A percentile compares a stretch with the other conserved stretches of the same genome.
Conservation (phyloP, 1,140 invertebrate species). For the Aphis craccivora region DNA sequence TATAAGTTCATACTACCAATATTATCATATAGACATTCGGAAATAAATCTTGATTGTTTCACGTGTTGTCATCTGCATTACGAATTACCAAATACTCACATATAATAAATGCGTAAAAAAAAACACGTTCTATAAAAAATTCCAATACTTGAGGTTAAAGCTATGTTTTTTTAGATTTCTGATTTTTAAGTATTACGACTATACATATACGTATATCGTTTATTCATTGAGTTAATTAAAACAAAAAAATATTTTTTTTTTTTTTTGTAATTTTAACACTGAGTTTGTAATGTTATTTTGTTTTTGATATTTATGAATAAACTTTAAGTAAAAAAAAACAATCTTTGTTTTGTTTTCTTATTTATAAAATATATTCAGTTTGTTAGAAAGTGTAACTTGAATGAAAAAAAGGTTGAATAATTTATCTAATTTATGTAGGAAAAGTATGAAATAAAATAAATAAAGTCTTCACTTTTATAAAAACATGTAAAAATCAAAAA, state of each 20-base stretch:
- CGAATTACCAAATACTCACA: no score
- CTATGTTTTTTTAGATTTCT: not conserved
- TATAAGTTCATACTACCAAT: no score
- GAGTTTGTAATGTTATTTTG: not conserved
- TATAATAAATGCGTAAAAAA: no score
- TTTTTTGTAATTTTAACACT: not conserved
- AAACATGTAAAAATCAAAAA: slow-evolving; percentile 9
- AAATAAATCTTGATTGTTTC: no score
- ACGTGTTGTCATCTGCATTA: no score
- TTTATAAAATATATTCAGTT: not conserved
- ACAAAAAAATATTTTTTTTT: not conserved
- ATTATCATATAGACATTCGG: no score
- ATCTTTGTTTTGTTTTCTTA: not conserved
- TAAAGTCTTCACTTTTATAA: not conserved
- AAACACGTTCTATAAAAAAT: not conserved
- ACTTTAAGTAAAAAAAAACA: not conserved
- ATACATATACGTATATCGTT: not conserved
- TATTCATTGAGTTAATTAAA: not conserved
- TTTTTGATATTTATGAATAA: not conserved
- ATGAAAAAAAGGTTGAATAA: not conserved
- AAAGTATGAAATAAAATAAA: not conserved
- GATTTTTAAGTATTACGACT: not conserved
- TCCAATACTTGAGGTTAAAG: not conserved
- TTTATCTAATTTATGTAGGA: not conserved
- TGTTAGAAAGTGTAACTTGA: not conserved